These are phyloP conservation scores for Excalfactoria chinensis DNA, from an alignment of 2,113 vertebrate genomes.

Conservation along the genomic window DNA sequence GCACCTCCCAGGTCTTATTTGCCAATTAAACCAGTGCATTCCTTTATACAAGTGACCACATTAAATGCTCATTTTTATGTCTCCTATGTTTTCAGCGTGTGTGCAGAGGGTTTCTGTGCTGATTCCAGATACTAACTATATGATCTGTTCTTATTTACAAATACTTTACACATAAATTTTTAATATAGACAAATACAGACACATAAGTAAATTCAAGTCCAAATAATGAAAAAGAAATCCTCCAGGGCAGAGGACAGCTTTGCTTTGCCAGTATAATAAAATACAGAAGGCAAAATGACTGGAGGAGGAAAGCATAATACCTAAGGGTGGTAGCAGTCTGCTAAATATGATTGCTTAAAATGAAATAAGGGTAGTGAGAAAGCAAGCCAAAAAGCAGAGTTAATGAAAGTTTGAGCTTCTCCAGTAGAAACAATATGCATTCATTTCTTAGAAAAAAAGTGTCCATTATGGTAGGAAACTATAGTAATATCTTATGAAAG, in stretches of 20 bases:
- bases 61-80: not conserved
- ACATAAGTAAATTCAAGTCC: conserved; percentile 36
- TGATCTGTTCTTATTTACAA: not conserved
- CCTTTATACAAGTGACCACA: not conserved
- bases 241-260: not conserved
- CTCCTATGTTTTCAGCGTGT: not conserved
- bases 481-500: not conserved
- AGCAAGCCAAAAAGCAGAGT: not conserved
- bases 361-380: conserved; percentile 6
- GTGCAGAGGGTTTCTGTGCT: not conserved
- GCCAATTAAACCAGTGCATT: not conserved
- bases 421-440: not conserved
- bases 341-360: conserved; percentile 49
- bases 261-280: conserved; percentile 25
- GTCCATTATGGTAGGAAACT: not conserved
- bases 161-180: conserved; percentile 13
- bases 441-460: not conserved
- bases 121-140: not conserved
- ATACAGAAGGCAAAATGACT: conserved; percentile 3
- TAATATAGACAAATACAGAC: not conserved
- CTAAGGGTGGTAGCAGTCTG: not conserved
- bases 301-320: conserved; percentile 5
- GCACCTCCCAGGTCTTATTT: not conserved
- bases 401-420: conserved; percentile 33
- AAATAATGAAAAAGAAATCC: conserved; percentile 47